phyloP scores from a whole-genome alignment of 1,140 invertebrate species.

The Ostrea denselamellosa region DNA sequence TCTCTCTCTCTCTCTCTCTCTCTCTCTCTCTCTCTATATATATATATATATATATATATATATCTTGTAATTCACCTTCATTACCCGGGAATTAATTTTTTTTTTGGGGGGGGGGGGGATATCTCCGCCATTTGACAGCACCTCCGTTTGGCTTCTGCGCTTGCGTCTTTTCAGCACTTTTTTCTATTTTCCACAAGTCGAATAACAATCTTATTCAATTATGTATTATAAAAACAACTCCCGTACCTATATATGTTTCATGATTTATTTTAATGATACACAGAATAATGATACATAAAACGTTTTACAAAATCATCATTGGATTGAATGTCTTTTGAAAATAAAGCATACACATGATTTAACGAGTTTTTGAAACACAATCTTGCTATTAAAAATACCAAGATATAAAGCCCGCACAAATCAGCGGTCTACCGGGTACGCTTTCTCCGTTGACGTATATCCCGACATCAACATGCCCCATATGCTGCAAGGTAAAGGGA shows the following conservation, averaged over 20 bases:
- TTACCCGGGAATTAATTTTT: no score
- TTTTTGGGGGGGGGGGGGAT: no score
- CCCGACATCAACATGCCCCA: conserved; percentile 6
- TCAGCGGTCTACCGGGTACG: conserved; percentile 42
- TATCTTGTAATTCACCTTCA: no score
- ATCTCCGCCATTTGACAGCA: no score
- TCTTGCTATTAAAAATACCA: conserved; percentile 42
- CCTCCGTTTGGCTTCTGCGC: no score
- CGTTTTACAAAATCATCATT: conserved; percentile 17
- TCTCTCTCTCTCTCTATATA: no score
- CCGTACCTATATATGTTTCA: not conserved
- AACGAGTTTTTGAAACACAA: conserved; percentile 41
- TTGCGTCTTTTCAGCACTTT: no score
- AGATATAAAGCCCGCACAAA: conserved; percentile 43
- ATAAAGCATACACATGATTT: conserved; percentile 26
- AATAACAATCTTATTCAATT: no score
- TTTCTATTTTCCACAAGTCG: no score
- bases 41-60: no score
- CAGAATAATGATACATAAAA: not conserved
- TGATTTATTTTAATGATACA: not conserved
- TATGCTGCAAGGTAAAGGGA: conserved; percentile 49
- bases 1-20: no score
- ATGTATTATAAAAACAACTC: no score
- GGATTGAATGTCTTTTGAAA: not conserved
- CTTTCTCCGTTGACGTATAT: conserved; percentile 52